Conservation (phyloP, 2,888 invertebrate genomes). For the Eurytoma adleriae region DNA sequence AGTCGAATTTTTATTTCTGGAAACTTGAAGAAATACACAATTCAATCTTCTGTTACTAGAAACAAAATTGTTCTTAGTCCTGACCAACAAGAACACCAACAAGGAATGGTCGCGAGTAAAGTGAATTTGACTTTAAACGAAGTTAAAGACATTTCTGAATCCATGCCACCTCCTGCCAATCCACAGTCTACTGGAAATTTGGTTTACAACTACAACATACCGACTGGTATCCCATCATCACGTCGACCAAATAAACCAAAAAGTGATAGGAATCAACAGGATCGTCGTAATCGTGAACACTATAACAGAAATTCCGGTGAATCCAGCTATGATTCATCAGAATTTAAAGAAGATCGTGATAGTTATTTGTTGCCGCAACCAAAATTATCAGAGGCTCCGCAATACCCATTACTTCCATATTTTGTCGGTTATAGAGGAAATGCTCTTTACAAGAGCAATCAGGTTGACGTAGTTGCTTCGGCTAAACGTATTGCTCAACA, state of each 20-base stretch:
- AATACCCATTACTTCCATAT: conserved; percentile 76
- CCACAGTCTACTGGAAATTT: conserved; percentile 71
- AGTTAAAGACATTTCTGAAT: conserved; percentile 58
- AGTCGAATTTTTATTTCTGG: conserved; percentile 80
- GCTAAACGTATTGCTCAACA: conserved; percentile 76
- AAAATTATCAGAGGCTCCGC: conserved; percentile 73
- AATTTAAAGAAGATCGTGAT: conserved; percentile 54
- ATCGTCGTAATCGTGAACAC: background rate
- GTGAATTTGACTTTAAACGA: conserved; percentile 78
- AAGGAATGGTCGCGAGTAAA: conserved; percentile 81
- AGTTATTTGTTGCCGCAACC: conserved; percentile 69
- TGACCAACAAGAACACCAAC: conserved; percentile 78
- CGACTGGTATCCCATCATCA: conserved; percentile 58
- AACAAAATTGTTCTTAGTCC: conserved; percentile 81
- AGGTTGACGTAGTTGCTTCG: conserved; percentile 66
- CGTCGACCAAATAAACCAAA: conserved; percentile 47
- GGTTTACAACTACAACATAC: conserved; percentile 69
- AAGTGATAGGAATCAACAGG: background rate
- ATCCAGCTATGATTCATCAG: conserved; percentile 45
- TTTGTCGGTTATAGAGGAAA: conserved; percentile 77
- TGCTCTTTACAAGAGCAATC: conserved; percentile 69
- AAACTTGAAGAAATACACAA: conserved; percentile 78
- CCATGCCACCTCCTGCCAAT: conserved; percentile 59
- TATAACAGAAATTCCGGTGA: conserved; percentile 37
- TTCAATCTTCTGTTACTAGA: conserved; percentile 82